Percentiles rank a stretch among this genome's conserved stretches.
These are phyloP conservation scores for Petrocephalus microphthalmus DNA, from an alignment of 2,113 vertebrate species.

Conservation along the genomic window DNA sequence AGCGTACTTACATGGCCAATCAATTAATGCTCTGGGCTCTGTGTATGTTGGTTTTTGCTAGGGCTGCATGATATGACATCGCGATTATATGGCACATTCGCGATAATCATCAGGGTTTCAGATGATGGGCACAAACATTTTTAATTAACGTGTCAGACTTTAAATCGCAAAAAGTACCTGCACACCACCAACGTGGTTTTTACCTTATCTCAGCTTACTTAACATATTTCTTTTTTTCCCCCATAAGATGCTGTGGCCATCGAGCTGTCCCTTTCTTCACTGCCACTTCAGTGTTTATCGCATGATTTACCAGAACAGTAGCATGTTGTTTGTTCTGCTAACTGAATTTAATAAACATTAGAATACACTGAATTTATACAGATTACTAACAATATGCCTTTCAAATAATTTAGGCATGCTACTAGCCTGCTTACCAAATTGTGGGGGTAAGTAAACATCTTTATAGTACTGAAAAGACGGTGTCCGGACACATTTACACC, in stretches of 20 bases:
- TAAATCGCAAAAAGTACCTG: not conserved
- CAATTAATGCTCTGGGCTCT: not conserved
- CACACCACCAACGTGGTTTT: not conserved
- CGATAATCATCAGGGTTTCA: not conserved
- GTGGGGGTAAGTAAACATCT: not conserved
- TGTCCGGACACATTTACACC: not conserved
- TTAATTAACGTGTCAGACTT: not conserved
- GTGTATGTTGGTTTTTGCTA: not conserved
- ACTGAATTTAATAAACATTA: not conserved
- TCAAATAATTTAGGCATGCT: not conserved
- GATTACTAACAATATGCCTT: not conserved
- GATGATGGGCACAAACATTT: not conserved
- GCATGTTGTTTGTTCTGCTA: not conserved
- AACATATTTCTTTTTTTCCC: not conserved
- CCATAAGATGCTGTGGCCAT: not conserved
- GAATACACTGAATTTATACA: not conserved
- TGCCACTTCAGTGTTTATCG: not conserved
- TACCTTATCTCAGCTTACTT: not conserved
- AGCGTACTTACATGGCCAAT: not conserved
- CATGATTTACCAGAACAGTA: not conserved
- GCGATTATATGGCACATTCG: not conserved
- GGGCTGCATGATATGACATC: not conserved
- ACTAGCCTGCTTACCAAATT: not conserved
- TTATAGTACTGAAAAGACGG: not conserved
- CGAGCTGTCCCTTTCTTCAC: not conserved